Conservation (phyloP, 2,113 vertebrate species). For the Trichomycterus rosablanca region DNA sequence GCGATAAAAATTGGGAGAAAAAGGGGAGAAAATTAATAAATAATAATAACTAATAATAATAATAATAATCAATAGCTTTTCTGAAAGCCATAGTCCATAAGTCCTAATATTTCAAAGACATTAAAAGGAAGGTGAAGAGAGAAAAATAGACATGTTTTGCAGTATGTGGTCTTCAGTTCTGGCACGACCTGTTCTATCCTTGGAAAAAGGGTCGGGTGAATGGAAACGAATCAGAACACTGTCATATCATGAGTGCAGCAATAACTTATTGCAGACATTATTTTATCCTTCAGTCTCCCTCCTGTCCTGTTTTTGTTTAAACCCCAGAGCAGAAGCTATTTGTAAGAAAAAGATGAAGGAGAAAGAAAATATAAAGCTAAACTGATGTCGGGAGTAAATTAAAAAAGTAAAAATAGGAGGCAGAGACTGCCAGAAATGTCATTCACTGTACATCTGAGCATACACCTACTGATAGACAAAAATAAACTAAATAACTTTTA, state of each 20-base stretch:
- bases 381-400: neutral
- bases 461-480: too few species aligned
- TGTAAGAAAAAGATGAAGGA: conserved; percentile 11
- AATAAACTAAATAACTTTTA: too few species aligned
- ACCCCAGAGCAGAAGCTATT: conserved; percentile 2
- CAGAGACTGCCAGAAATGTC: neutral
- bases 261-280: conserved; percentile 6
- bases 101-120: neutral
- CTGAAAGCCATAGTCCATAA: neutral
- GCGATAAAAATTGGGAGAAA: too few species aligned
- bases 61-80: neutral
- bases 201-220: conserved; percentile 10
- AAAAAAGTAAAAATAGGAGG: neutral
- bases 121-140: neutral
- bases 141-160: neutral
- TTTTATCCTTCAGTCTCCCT: neutral
- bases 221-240: conserved; percentile 3
- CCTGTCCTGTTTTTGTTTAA: conserved; percentile 17
- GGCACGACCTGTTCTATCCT: conserved; percentile 15
- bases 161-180: conserved; percentile 9
- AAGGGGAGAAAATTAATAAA: too few species aligned
- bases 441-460: too few species aligned
- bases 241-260: conserved; percentile 22
- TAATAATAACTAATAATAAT: too few species aligned
- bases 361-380: neutral